Base-by-base conservation (phyloP, 2,797 vertebrate genomes). In the Gobio occitaniae region DNA sequence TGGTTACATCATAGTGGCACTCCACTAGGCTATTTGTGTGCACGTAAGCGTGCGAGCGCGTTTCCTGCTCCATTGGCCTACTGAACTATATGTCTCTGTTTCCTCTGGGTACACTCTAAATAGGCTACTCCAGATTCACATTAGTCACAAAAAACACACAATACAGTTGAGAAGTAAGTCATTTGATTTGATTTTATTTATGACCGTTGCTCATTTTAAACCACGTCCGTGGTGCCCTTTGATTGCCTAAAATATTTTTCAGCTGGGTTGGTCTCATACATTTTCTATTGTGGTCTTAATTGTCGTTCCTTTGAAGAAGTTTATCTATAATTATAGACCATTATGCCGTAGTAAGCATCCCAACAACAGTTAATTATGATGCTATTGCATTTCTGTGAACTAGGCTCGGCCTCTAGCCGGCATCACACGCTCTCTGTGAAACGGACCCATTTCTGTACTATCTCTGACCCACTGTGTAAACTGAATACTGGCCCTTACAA, bases 81-180 rank as follows among this genome's bases (percentile, higher is more conserved):
- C 91, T 95, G 94, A 95, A 95, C 94, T 92, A 90, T 92, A 90
- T 90, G 93, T 93, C 89, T 89, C 89, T 90, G 81, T 90, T 86
- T 90, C 91, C 90, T 89, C 78, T 86, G 90, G 85, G 83, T 90
- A 86, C 88, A 87, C 65, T 65, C 68, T 15, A 83, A 61, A 54
- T 59, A 78, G 48, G 38, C 61, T 15, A 41, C 32, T 84, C 32
- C 29, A 50, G 19, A 21, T 59, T 47, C 25, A 16, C 56, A 71
- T 9, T 80, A 61, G 15, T 41, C 6, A 41, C 59, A 68, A 68
- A 77, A 44, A 21, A 56, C 50, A 48, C 32, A 32, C 38, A 52
- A 68, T 54, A 61, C 32, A 80, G 10, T 21, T 68, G 15, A 44
- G 15, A 69, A 63, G 70, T 17, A 15, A 47, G 50, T 32, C 21